A percentile compares a stretch with the other conserved stretches of the same genome.
Conservation (phyloP, 2,113 vertebrate species). For the Aviceda subcristata region DNA sequence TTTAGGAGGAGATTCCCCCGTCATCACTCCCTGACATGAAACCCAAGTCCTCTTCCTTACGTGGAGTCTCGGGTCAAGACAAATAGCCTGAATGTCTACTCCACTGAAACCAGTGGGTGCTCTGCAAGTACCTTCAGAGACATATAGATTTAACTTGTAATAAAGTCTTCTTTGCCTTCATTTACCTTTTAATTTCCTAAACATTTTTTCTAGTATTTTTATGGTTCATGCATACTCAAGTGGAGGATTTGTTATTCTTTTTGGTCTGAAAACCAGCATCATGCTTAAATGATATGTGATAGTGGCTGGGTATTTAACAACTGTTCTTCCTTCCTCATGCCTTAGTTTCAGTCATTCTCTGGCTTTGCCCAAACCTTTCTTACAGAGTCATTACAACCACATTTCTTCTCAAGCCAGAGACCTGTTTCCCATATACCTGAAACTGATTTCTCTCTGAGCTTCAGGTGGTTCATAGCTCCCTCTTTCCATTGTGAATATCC, state of each 20-base stretch:
- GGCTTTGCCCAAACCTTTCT: neutral
- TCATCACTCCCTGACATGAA: neutral
- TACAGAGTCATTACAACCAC: neutral
- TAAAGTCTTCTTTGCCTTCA: neutral
- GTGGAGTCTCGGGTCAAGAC: neutral
- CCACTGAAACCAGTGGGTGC: neutral
- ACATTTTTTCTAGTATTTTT: neutral
- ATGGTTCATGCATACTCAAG: fast-evolving
- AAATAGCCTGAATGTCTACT: neutral
- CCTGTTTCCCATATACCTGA: neutral
- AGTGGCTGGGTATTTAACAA: neutral
- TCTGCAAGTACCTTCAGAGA: neutral
- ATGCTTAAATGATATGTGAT: neutral
- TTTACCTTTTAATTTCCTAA: neutral
- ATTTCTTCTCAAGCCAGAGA: neutral
- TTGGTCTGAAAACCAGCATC: neutral
- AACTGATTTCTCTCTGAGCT: neutral
- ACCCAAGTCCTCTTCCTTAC: neutral
- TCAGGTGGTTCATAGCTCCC: neutral
- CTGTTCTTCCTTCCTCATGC: neutral
- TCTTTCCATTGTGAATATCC: neutral
- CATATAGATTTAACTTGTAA: neutral
- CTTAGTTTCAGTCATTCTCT: neutral
- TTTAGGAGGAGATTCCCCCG: neutral
- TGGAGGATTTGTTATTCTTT: neutral